Percentiles rank a stretch among this genome's conserved stretches.
phyloP scores from a whole-genome alignment of 2,797 vertebrate genomes.

The Microtus obscurus region DNA sequence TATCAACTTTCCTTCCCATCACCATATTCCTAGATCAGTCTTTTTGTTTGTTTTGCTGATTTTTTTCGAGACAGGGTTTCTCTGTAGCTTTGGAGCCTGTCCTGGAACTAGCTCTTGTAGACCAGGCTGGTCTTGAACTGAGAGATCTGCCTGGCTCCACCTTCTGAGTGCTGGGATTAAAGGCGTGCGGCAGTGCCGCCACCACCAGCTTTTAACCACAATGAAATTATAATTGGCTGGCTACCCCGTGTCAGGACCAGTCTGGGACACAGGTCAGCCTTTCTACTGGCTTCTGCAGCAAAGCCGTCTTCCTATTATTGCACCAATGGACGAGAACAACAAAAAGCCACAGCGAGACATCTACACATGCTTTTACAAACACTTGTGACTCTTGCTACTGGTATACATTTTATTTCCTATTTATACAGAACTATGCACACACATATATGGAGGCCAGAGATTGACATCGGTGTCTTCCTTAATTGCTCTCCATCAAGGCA shows the following conservation, averaged over 20 bases:
- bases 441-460: not conserved
- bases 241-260: not conserved
- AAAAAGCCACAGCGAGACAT: not conserved
- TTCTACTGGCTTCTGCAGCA: not conserved
- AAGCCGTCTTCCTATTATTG: not conserved
- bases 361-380: not conserved
- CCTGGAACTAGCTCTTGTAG: too few relatives aligned
- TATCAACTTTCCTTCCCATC: not conserved
- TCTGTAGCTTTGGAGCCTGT: too few relatives aligned
- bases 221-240: not conserved
- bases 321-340: not conserved
- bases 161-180: too few relatives aligned
- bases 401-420: not conserved
- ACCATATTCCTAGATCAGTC: not conserved
- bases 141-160: too few relatives aligned
- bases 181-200: too few relatives aligned
- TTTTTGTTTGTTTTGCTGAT: too few relatives aligned
- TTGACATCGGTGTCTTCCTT: not conserved
- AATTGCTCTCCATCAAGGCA: not conserved
- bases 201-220: not conserved
- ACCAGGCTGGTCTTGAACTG: too few relatives aligned
- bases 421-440: not conserved
- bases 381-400: not conserved
- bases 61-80: too few relatives aligned
- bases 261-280: not conserved